A percentile compares a stretch with the other conserved stretches of the same genome.
Conservation (phyloP, 1,140 invertebrate genomes). For the Macrostomum lignano region DNA sequence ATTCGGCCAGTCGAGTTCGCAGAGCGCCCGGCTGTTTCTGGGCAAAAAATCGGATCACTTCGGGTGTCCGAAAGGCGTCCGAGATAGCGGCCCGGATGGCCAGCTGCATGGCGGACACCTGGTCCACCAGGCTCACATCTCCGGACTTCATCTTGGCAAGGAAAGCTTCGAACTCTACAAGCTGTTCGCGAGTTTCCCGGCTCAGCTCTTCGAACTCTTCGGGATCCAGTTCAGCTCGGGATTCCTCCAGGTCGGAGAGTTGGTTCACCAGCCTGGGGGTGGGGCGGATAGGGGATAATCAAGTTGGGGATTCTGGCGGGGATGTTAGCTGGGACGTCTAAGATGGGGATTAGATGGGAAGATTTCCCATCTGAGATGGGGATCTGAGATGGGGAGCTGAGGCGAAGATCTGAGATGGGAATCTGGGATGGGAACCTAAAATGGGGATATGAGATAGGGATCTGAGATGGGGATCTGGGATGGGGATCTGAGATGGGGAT, state of each 20-base stretch:
- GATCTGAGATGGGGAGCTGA: too few species aligned
- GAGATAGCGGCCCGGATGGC: conserved; percentile 46
- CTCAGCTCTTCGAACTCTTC: conserved; percentile 43
- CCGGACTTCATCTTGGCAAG: conserved; percentile 36
- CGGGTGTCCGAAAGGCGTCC: conserved; percentile 45
- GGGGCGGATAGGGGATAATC: conserved; percentile 3
- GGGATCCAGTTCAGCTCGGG: conserved; percentile 36
- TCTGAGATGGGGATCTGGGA: too few species aligned
- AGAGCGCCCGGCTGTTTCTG: conserved; percentile 42
- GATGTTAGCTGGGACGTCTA: too few species aligned
- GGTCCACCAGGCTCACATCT: conserved; percentile 40
- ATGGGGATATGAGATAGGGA: too few species aligned
- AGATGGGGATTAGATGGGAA: too few species aligned
- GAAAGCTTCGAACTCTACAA: conserved; percentile 42
- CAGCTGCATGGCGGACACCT: conserved; percentile 37
- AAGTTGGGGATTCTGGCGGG: too few species aligned
- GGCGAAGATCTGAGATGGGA: too few species aligned
- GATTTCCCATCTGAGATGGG: too few species aligned
- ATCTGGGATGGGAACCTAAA: too few species aligned
- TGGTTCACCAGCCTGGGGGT: not conserved
- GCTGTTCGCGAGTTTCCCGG: conserved; percentile 42
- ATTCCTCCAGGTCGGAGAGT: too few species aligned
- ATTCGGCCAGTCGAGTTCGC: conserved; percentile 33
- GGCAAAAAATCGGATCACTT: conserved; percentile 45
- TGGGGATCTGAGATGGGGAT: too few species aligned